Percentiles rank a stretch among this genome's conserved stretches.
These are phyloP conservation scores for Platalea minor DNA, from an alignment of 2,797 vertebrate species.

Conservation along the genomic window DNA sequence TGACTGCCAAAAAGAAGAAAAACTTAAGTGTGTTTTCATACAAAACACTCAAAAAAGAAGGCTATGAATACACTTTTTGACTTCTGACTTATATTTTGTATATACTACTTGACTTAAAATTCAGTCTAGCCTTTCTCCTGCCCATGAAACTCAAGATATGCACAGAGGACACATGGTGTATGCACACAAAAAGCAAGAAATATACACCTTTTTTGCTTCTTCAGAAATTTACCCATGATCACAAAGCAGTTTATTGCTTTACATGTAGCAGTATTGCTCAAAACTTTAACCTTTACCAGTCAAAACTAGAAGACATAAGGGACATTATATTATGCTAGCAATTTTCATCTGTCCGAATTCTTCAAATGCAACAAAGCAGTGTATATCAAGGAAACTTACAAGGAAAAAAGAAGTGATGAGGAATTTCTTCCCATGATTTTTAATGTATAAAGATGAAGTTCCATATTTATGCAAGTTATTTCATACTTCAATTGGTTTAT, in stretches of 20 bases:
- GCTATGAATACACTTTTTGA: neutral
- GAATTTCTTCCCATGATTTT: neutral
- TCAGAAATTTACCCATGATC: neutral
- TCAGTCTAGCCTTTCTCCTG: neutral
- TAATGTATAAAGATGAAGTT: neutral
- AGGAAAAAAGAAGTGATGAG: neutral
- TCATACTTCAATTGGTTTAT: neutral
- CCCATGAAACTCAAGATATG: neutral
- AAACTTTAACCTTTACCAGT: neutral
- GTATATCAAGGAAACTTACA: fast-evolving
- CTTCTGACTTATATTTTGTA: neutral
- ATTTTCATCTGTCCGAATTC: neutral
- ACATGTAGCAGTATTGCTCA: neutral
- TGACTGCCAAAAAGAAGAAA: neutral
- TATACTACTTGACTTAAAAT: neutral
- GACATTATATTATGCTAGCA: neutral
- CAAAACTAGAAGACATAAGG: neutral
- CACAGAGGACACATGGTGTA: fast-evolving
- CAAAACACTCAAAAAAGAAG: neutral
- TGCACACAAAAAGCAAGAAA: neutral
- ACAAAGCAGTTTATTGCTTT: neutral
- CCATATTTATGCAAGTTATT: neutral
- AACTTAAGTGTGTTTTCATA: neutral
- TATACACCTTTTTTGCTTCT: neutral
- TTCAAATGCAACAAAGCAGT: neutral